Conservation (phyloP, 2,113 vertebrate genomes). For the Amazona guildingii region DNA sequence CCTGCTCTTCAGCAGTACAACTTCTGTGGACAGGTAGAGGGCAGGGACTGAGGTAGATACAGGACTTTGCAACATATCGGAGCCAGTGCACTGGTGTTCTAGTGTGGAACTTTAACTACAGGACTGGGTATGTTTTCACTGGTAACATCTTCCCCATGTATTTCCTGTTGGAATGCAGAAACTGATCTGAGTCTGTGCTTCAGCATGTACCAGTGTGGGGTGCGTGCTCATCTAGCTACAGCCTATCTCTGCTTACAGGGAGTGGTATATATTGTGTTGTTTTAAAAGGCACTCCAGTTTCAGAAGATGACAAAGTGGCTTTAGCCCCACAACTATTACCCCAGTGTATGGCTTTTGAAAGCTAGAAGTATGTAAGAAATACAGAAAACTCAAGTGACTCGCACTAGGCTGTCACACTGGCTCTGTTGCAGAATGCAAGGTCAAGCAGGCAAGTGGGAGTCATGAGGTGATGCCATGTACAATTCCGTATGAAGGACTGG, state of each 20-base stretch:
- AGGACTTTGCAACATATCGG: background rate
- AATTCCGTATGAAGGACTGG: background rate
- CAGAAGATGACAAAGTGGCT: background rate
- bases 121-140: background rate
- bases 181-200: background rate
- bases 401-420: background rate
- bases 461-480: background rate
- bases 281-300: background rate
- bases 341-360: background rate
- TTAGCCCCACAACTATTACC: background rate
- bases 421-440: background rate
- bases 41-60: background rate
- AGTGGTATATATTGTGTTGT: background rate
- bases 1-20: background rate
- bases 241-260: background rate
- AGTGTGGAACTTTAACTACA: background rate
- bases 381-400: background rate
- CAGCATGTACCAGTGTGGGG: background rate
- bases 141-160: background rate
- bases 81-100: background rate
- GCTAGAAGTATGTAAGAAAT: background rate
- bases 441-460: background rate
- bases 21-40: background rate
- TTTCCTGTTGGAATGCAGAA: background rate
- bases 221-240: background rate